Base-by-base conservation (phyloP, 2,797 vertebrate species). In the Propithecus deckenii region DNA sequence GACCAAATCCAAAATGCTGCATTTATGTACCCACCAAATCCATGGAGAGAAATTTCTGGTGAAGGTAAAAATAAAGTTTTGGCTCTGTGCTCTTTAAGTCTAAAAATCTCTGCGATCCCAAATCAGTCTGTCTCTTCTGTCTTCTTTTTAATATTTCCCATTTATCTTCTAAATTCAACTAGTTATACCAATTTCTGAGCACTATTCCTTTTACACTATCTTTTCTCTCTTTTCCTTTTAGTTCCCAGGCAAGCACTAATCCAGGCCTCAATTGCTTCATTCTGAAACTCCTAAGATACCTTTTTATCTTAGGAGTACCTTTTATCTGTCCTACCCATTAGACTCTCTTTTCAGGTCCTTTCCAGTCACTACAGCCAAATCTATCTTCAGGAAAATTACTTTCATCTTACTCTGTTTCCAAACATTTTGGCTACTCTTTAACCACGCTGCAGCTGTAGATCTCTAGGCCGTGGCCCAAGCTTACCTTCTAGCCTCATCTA, bases 1-100 rank as follows among this genome's bases (percentile, higher is more conserved):
- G 99, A 99, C 98, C 99, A 99, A 98, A 99, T 99, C 97, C 99
- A 99, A 98, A 99, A 99, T 7, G 99, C 99, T 94, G 99, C 99
- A 4, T 99, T 99, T 98, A 99, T 99, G 99, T 99, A 99, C 98
- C 99, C 99, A 18, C 99, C 99, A 55, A 99, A 99, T 67, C 99
- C 99, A 76, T 99, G 99, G 99, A 99, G 99, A 98, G 99, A 99
- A 97, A 99, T 99, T 97, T 99, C 99, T 71, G 97, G 99, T 85
- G 99, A 99, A 98, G 99, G 99, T 99, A 99, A 98, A 95, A 46
- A 32, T 41, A 35, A 57, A 14, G 4, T 52, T 91, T 95, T 38
- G 30, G 55, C 55, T 93, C 20, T 86, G 1, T 89, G 55, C 15
- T 38, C 7, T 43, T 41, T 81, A 81, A 76, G 14, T 79, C 61